Conservation (phyloP, 2,113 vertebrate species). For the Campylorhamphus procurvoides region DNA sequence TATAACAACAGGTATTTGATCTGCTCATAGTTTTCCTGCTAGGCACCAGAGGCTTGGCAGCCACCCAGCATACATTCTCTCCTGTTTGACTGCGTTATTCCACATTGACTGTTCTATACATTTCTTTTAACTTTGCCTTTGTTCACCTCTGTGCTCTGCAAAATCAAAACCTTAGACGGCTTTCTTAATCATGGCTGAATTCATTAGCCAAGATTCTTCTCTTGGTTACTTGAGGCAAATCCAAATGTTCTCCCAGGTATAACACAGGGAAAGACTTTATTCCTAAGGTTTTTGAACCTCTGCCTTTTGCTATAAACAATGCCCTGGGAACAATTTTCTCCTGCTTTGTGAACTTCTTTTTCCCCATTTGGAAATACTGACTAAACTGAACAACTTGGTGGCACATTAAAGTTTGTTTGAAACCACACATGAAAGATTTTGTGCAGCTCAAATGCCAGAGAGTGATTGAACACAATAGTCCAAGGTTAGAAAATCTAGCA, state of each 20-base stretch:
- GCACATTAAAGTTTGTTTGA: conserved; percentile 28
- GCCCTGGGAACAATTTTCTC: neutral
- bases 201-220: neutral
- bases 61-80: neutral
- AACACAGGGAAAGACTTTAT: neutral
- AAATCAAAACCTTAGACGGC: neutral
- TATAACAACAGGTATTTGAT: neutral
- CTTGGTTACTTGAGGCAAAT: neutral
- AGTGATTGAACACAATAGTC: conserved; percentile 11
- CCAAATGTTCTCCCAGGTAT: neutral
- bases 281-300: neutral
- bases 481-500: conserved; percentile 26
- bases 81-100: neutral
- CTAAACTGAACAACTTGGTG: conserved; percentile 4
- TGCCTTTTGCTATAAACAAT: neutral
- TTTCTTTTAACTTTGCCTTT: neutral
- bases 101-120: neutral
- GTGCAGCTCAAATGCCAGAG: neutral
- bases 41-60: neutral
- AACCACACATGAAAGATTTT: conserved; percentile 30
- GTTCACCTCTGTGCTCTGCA: neutral
- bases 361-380: neutral
- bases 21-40: neutral
- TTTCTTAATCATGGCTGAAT: neutral
- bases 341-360: conserved; percentile 5